These are phyloP conservation scores for Nomada ferruginata DNA, from an alignment of 2,888 invertebrate species.

Conservation along the genomic window DNA sequence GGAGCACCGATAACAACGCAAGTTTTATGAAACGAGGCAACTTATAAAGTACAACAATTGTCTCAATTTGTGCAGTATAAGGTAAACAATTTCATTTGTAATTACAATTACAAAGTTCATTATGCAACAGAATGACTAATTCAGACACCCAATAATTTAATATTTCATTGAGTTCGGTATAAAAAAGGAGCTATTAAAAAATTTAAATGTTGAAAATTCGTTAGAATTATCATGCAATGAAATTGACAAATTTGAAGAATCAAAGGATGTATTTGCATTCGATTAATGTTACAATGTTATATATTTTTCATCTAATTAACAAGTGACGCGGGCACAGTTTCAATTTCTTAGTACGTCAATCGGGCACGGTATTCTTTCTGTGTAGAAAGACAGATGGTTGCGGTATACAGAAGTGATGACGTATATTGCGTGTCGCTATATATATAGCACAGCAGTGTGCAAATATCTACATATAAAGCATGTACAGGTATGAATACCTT, in stretches of 20 bases:
- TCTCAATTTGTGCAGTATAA: neutral
- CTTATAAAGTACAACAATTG: neutral
- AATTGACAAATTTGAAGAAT: neutral
- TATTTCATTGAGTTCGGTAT: neutral
- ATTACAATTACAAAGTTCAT: neutral
- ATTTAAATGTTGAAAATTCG: no score
- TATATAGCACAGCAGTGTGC: constrained; percentile 1
- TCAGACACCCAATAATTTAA: neutral
- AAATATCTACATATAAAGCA: neutral
- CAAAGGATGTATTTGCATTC: neutral
- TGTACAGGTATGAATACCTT: constrained; percentile 31
- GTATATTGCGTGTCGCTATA: constrained; percentile 24
- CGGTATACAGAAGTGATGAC: constrained; percentile 27
- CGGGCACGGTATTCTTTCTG: neutral
- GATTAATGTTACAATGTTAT: neutral
- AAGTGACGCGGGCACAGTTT: neutral
- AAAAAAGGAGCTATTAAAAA: neutral
- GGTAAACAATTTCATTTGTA: neutral
- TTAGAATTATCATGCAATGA: neutral
- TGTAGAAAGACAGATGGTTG: constrained; percentile 1
- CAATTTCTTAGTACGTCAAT: neutral
- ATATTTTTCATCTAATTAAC: no score
- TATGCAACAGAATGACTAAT: neutral
- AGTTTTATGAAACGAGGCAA: neutral
- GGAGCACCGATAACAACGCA: neutral